A percentile compares a stretch with the other conserved stretches of the same genome.
Conservation (phyloP, 2,888 invertebrate genomes). For the Agrochola circellaris region DNA sequence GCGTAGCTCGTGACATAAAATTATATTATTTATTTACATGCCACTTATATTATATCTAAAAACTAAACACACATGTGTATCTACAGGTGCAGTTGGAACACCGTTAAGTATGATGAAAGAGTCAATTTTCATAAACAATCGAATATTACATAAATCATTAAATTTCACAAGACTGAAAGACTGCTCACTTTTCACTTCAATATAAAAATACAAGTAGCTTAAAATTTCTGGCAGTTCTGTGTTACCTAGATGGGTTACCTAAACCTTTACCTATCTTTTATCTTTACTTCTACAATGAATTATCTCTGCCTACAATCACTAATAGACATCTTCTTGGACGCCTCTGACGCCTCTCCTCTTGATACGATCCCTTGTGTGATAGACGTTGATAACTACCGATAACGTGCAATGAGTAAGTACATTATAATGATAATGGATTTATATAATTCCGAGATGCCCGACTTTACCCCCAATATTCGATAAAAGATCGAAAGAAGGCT, state of each 20-base stretch:
- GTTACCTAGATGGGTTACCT: not conserved
- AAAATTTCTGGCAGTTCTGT: not conserved
- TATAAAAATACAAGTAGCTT: not conserved
- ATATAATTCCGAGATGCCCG: not conserved
- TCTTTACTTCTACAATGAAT: not conserved
- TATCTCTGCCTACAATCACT: constrained; percentile 1
- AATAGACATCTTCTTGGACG: not conserved
- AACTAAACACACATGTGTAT: not conserved
- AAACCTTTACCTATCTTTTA: not conserved
- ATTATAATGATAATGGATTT: not conserved
- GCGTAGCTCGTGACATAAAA: constrained; percentile 1
- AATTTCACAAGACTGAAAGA: not conserved
- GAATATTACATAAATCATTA: not conserved
- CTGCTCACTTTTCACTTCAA: not conserved
- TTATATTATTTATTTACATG: constrained; percentile 29
- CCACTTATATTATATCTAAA: constrained; percentile 1
- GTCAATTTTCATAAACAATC: not conserved
- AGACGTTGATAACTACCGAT: constrained; percentile 4
- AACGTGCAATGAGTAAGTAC: not conserved
- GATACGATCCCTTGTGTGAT: not conserved
- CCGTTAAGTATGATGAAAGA: not conserved
- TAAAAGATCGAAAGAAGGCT: not conserved
- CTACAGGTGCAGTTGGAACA: not conserved
- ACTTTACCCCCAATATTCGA: not conserved
- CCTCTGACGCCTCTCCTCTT: not conserved